Conservation (phyloP, 2,888 invertebrate genomes). For the Blastobasis adustella region DNA sequence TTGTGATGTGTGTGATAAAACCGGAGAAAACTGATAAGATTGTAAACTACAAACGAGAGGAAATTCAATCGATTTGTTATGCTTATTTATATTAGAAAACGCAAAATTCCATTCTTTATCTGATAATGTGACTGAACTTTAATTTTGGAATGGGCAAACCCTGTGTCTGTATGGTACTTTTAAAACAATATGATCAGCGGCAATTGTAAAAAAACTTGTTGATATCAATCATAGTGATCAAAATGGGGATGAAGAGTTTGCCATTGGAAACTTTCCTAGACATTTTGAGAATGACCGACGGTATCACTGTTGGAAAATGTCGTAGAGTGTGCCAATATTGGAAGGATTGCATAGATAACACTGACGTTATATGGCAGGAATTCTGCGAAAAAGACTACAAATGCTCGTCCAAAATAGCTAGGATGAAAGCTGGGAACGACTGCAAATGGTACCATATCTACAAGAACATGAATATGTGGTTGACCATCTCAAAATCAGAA, state of each 20-base stretch:
- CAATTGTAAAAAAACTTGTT: no score
- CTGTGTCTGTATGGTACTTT: no score
- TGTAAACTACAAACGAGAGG: no score
- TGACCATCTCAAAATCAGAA: constrained; percentile 26
- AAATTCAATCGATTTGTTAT: no score
- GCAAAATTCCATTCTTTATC: no score
- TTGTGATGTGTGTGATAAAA: no score
- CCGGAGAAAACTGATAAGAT: no score
- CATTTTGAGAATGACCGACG: constrained; percentile 43
- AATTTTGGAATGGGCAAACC: no score
- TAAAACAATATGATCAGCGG: no score
- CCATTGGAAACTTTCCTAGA: constrained; percentile 52
- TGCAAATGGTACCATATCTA: constrained; percentile 51
- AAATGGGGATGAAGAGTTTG: constrained; percentile 28
- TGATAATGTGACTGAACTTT: no score
- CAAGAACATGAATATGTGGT: constrained; percentile 48
- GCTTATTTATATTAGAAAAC: no score
- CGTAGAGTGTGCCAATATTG: constrained; percentile 48
- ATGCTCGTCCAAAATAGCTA: constrained; percentile 45
- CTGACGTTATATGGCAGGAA: constrained; percentile 44
- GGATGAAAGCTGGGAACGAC: constrained; percentile 39
- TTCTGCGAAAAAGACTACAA: constrained; percentile 40
- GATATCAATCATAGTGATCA: no score
- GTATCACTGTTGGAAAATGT: constrained; percentile 40
- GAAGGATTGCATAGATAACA: constrained; percentile 40